Conservation (phyloP, 2,113 vertebrate species). For the Seriola dumerili region DNA sequence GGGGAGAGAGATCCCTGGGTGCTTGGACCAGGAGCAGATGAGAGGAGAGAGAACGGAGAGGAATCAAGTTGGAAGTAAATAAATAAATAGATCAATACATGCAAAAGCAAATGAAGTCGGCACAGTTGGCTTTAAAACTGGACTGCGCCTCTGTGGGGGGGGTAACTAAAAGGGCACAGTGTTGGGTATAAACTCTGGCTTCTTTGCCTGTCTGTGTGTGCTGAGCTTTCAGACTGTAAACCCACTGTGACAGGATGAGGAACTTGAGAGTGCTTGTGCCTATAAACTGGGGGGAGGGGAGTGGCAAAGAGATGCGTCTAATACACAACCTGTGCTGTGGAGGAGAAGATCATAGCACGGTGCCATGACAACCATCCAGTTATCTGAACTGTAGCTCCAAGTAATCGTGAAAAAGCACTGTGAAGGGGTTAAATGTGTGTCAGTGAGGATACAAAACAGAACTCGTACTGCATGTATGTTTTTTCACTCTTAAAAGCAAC, state of each 20-base stretch:
- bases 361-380: constrained; percentile 48
- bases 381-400: neutral
- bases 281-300: constrained; percentile 22
- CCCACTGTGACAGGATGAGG: constrained; percentile 40
- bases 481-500: neutral
- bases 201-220: constrained; percentile 20
- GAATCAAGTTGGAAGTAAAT: constrained; percentile 60
- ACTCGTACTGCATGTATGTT: neutral
- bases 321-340: constrained; percentile 7
- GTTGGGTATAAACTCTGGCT: constrained; percentile 24
- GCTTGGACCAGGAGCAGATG: constrained; percentile 49
- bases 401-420: neutral
- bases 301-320: neutral
- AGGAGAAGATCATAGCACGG: constrained; percentile 4
- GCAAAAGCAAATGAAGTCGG: constrained; percentile 34
- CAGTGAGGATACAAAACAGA: neutral
- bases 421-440: neutral
- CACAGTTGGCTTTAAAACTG: constrained; percentile 6
- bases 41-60: constrained; percentile 40
- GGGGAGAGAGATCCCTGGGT: constrained; percentile 78
- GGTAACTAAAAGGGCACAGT: neutral
- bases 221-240: constrained; percentile 41
- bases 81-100: constrained; percentile 73
- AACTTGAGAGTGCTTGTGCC: constrained; percentile 32
- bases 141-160: neutral